Evolutionary conservation across 2,888 invertebrate species (phyloP).

Genomic region (Plebejus melissa): DNA sequence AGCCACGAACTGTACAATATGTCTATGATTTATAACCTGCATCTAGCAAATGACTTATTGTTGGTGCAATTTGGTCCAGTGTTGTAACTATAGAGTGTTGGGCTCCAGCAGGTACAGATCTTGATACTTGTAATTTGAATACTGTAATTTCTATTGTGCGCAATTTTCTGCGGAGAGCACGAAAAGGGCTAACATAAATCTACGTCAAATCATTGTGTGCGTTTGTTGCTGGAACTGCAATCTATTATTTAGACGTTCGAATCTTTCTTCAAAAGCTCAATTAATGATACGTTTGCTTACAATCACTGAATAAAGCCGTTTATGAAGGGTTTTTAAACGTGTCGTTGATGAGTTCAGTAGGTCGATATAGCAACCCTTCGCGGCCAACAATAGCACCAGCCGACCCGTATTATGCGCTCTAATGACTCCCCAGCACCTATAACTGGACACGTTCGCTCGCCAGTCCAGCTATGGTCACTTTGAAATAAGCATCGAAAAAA

Average conservation of each 20-base stretch:
- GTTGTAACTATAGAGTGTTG: conserved; percentile 19
- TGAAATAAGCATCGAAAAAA: conserved; percentile 22
- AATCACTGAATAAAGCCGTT: not conserved
- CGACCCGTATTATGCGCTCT: conserved; percentile 69
- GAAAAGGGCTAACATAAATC: not conserved
- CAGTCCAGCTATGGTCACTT: conserved; percentile 16
- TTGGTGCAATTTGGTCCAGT: conserved; percentile 15
- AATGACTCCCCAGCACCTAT: conserved; percentile 53
- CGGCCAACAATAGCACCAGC: conserved; percentile 70
- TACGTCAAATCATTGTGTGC: conserved; percentile 6
- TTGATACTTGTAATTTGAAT: conserved; percentile 26
- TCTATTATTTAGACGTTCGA: not conserved
- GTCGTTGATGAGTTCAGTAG: conserved; percentile 60
- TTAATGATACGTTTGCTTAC: not conserved
- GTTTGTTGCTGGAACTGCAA: not conserved
- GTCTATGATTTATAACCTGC: conserved; percentile 20
- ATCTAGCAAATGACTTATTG: conserved; percentile 24
- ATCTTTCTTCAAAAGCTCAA: not conserved
- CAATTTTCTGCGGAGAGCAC: not conserved
- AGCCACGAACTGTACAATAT: conserved; percentile 39
- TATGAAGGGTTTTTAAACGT: conserved; percentile 39
- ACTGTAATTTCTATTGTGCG: conserved; percentile 24
- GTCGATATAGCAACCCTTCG: conserved; percentile 62
- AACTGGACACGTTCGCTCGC: conserved; percentile 38
- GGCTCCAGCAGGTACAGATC: conserved; percentile 16